Evolutionary conservation across 1,140 invertebrate genomes (phyloP), one percentile per base, ranked within the genome.

Genomic region (Popillia japonica): DNA sequence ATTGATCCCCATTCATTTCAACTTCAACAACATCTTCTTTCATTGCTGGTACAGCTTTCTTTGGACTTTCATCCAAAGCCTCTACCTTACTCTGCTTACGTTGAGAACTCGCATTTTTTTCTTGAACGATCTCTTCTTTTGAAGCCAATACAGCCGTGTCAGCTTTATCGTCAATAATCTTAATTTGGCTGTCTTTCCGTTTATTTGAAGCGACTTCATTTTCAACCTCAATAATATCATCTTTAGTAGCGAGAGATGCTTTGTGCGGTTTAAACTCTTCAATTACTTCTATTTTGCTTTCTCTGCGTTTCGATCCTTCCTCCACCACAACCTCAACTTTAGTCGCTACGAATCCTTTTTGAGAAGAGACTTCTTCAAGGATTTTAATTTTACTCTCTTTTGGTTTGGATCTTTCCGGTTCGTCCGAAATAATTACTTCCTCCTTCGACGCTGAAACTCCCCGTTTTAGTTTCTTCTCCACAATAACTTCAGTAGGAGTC

Each of bases 381-480:
- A 7, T 68, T 27, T 68, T 22, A 9, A 68, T 10, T 27, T 22
- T 7, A 68, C 61, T 68, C n/a, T 74, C 27, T 17, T 74, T 74
- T 14, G 4, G 34, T 41, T 74, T 8, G 1, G 72, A 9, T n/a
- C 41, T 55, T 40, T 42, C 20, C 8, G 41, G 9, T 40, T 77
- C 22, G 8, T 72, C 17, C 48, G 81, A 76, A 34, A 1, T 34
- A 14, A 78, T 64, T 75, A 79, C 61, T 61, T 79, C 80, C 76
- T 82, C 81, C 76, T 79, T 77, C n/a, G 55, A 77, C 11, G 76
- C 78, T 10, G 81, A 81, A 48, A 78, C 59, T 4, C 40, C 78
- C 40, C 76, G 22, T 22, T 75, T 42, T 34, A 77, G 48, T 73
- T 76, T 78, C 23, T 55, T 72, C 17, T 75, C 40, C 14, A 42